Base-by-base conservation (phyloP, 2,888 invertebrate genomes). In the Apoda limacodes region DNA sequence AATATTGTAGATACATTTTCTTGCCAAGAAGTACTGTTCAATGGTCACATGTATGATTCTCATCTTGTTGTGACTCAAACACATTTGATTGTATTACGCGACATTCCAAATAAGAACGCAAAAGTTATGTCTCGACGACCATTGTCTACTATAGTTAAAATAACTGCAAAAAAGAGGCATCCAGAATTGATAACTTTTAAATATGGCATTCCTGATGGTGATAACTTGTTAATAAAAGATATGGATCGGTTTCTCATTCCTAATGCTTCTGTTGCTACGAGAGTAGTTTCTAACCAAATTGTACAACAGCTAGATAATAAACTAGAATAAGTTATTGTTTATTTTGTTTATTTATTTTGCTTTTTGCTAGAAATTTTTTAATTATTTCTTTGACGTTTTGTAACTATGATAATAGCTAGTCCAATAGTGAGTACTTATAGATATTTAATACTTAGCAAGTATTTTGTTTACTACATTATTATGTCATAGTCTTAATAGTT, bases 171-270 rank as follows among this genome's bases (percentile, higher is more conserved):
- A 63, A 96, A 96, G 64, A 87, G 91, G 33, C 92, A 94, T 62
- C 97, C 98, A 0, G 95, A 98, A 70, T 81, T 98, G 49, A 96
- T 99, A 40, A 98, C 98, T 1, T 98, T 99, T 66, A 95, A 96
- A 64, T 98, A 98, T 63, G 96, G 97, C 3, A 84, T 88, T 33
- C 89, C 89, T 2, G 89, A 92, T 58, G 92, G 90, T 26, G 90
- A 92, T 50, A 86, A 87, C 23, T 76, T 93, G 20, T 82, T 89
- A 36, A 91, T 95, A 36, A 91, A 78, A 50, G 95, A 95, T 63
- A 91, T 94, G 90, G 95, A 95, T 71, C 84, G 92, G 43, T 94
- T 96, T 71, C 82, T 95, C 30, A 96, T 97, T 65, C 94, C 95
- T 4, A 91, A 95, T 57, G 95, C 96, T 24, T 88, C 89, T 30